Conservation (phyloP, 2,113 vertebrate genomes). For the Serinus canaria region DNA sequence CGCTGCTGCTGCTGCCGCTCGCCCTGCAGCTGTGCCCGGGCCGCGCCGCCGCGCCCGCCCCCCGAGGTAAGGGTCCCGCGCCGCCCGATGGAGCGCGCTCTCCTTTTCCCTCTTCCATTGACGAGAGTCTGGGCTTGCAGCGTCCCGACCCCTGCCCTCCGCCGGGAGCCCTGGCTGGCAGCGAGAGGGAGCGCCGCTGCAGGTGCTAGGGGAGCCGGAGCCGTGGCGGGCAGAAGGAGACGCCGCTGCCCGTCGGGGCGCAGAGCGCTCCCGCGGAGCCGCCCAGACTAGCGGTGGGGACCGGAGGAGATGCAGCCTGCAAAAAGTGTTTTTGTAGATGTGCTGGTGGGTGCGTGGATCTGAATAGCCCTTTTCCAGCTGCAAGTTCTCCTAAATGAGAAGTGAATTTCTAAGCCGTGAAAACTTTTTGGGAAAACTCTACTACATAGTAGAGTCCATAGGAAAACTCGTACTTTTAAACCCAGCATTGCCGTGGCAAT, state of each 20-base stretch:
- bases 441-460: accelerated
- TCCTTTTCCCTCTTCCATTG: no score
- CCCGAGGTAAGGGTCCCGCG: slow-evolving; percentile 79
- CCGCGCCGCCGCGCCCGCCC: slow-evolving; percentile 66
- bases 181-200: neutral
- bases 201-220: neutral
- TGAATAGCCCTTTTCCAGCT: neutral
- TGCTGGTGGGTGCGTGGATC: neutral
- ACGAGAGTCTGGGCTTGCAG: neutral
- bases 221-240: neutral
- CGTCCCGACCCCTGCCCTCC: neutral
- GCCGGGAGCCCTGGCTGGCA: neutral
- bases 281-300: neutral
- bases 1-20: slow-evolving; percentile 66
- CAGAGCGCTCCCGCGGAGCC: no score
- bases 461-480: neutral
- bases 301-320: neutral
- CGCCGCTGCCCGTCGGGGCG: no score
- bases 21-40: slow-evolving; percentile 74
- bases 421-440: neutral
- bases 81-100: no score
- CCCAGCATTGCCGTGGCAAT: neutral
- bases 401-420: neutral
- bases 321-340: neutral
- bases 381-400: neutral